Base-by-base conservation (phyloP, 2,888 invertebrate species). In the Torymus tubicola region DNA sequence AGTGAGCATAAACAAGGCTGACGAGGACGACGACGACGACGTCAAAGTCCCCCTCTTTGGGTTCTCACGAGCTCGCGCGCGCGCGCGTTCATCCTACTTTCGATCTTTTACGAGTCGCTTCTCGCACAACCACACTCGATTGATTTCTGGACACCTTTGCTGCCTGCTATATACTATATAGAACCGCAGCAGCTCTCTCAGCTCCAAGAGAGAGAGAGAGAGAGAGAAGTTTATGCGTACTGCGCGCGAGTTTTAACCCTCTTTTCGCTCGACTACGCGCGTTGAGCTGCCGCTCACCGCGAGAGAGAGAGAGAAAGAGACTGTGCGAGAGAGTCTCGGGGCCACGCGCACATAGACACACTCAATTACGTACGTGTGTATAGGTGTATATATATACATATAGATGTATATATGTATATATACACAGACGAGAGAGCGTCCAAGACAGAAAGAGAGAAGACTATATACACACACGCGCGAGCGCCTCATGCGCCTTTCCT, bases 401-500 rank as follows among this genome's bases (percentile, higher is more conserved):
- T 21, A 21, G 1, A 21, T 21, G 2, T 21, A 21, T 21, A 21
- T 55, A 64, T 57, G 11, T 11, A 68, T 63, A 63, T 63, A 55
- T 57, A 57, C 13, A 50, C 14, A 70, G 31, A 73, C 63, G 21
- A 68, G 42, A 16, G 74, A 65, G 64, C 68, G 69, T 65, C 21
- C 42, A 8, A 42, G 64, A 52, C 55, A 50, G 63, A 60, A n/a
- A 16, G 64, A 42, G 50, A 57, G 21, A 53, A 55, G 57, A 42
- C 42, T 11, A 68, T 63, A 63, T 13, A 50, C 14, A 70, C n/a
- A 50, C 14, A 70, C 52, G 81, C 63, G 21, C 58, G 42, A 16
- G 74, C 58, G 64, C 68, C 64, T 65, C 21, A 55, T 53, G 87
- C 87, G 87, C 87, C 89, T 89, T 89, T 90, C 88, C 90, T 90